Percentiles rank a stretch among this genome's conserved stretches.
Evolutionary conservation across 2,888 invertebrate genomes (phyloP).

Genomic region (Pandemis heparana): DNA sequence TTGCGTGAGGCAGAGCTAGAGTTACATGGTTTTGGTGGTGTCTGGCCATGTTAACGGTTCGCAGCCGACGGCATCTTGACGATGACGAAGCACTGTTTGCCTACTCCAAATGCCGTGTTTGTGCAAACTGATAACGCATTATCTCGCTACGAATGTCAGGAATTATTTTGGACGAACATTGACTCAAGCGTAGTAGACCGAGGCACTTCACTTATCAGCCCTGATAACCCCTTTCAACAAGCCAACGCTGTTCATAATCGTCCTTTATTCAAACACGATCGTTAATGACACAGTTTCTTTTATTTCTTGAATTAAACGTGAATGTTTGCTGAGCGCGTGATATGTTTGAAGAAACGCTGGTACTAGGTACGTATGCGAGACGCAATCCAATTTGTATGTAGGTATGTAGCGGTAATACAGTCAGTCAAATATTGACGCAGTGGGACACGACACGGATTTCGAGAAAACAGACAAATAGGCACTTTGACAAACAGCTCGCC

Average conservation of each 20-base stretch:
- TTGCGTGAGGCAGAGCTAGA: slow-evolving; percentile 9
- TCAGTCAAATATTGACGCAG: slow-evolving; percentile 81
- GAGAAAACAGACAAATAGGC: slow-evolving; percentile 80
- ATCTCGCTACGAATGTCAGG: slow-evolving; percentile 71
- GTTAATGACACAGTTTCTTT: slow-evolving; percentile 41
- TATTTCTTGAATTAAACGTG: slow-evolving; percentile 26
- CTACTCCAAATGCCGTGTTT: slow-evolving; percentile 80
- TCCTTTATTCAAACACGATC: slow-evolving; percentile 28
- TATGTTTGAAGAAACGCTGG: slow-evolving; percentile 66
- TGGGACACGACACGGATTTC: slow-evolving; percentile 83
- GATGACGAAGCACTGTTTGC: slow-evolving; percentile 75
- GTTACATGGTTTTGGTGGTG: background rate
- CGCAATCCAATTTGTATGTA: slow-evolving; percentile 71
- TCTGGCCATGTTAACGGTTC: background rate
- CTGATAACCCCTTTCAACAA: slow-evolving; percentile 66
- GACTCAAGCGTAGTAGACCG: slow-evolving; percentile 57
- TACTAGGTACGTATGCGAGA: slow-evolving; percentile 59
- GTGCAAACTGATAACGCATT: slow-evolving; percentile 62
- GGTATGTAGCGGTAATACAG: slow-evolving; percentile 79
- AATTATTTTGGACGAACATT: slow-evolving; percentile 79
- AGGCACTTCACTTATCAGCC: slow-evolving; percentile 66
- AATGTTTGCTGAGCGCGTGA: slow-evolving; percentile 35
- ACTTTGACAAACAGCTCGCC: slow-evolving; percentile 76
- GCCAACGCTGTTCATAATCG: slow-evolving; percentile 44
- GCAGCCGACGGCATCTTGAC: slow-evolving; percentile 67